Conservation (phyloP, 2,888 invertebrate genomes). For the Brachynemurus nebulosus region DNA sequence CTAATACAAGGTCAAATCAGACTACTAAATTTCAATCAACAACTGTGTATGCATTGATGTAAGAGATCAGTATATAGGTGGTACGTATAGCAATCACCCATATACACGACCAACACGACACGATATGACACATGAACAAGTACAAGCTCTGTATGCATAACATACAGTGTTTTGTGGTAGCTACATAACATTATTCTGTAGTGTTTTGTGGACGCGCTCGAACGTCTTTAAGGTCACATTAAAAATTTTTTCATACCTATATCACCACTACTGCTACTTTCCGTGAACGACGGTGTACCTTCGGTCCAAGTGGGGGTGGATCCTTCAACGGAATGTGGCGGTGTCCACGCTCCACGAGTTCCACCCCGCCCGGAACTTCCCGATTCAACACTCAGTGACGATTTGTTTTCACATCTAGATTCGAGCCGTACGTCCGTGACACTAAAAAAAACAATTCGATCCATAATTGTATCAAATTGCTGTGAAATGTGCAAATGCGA, state of each 20-base stretch:
- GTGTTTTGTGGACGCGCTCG: too few species aligned
- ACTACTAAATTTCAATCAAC: too few species aligned
- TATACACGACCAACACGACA: too few species aligned
- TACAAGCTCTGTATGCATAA: too few species aligned
- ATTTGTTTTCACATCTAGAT: constrained; percentile 42
- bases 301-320: constrained; percentile 98
- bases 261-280: constrained; percentile 88
- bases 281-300: constrained; percentile 94
- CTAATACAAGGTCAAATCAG: too few species aligned
- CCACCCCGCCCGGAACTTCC: constrained; percentile 40
- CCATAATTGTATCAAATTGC: neutral
- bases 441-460: constrained; percentile 28
- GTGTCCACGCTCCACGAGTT: constrained; percentile 55
- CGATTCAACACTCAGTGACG: constrained; percentile 47
- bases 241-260: constrained; percentile 46
- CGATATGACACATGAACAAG: too few species aligned
- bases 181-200: too few species aligned
- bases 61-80: too few species aligned
- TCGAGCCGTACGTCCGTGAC: constrained; percentile 61
- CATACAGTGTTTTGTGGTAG: too few species aligned
- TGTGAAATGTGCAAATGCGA: too few species aligned
- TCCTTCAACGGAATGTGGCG: constrained; percentile 73
- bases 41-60: too few species aligned
- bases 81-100: too few species aligned
- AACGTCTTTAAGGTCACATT: neutral